These are phyloP conservation scores for Acanthosepion lycidas DNA, from an alignment of 2,888 invertebrate genomes.

Conservation along the genomic window DNA sequence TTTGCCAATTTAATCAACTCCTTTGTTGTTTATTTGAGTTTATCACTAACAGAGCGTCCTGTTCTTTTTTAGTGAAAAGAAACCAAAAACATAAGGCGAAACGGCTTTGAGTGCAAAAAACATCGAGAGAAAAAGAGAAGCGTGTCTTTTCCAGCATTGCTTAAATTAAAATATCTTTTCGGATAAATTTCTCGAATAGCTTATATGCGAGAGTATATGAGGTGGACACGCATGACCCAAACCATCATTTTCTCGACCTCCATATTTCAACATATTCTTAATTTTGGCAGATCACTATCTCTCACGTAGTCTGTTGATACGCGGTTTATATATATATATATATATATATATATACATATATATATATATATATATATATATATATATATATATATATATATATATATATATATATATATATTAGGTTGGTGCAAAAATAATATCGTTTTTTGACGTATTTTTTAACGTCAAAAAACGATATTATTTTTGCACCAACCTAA, in stretches of 20 bases:
- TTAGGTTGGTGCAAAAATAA: no score
- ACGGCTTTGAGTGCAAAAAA: conserved; percentile 7
- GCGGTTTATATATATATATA: no score
- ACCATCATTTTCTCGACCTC: background rate
- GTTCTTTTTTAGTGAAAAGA: background rate
- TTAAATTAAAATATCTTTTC: background rate
- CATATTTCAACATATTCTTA: no score
- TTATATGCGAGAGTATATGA: background rate
- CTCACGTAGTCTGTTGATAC: no score
- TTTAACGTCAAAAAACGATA: no score
- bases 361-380: no score
- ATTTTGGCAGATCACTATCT: no score
- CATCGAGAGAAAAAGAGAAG: background rate
- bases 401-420: no score
- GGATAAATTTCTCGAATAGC: background rate
- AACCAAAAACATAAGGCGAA: background rate
- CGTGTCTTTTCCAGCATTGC: background rate
- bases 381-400: no score
- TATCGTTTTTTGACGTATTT: no score
- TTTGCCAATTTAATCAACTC: background rate
- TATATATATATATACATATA: no score
- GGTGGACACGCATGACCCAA: background rate
- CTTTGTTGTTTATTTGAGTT: background rate
- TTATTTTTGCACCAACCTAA: no score
- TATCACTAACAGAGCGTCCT: background rate